phyloP scores from a whole-genome alignment of 2,888 invertebrate species.

The Nymphalis c-album region DNA sequence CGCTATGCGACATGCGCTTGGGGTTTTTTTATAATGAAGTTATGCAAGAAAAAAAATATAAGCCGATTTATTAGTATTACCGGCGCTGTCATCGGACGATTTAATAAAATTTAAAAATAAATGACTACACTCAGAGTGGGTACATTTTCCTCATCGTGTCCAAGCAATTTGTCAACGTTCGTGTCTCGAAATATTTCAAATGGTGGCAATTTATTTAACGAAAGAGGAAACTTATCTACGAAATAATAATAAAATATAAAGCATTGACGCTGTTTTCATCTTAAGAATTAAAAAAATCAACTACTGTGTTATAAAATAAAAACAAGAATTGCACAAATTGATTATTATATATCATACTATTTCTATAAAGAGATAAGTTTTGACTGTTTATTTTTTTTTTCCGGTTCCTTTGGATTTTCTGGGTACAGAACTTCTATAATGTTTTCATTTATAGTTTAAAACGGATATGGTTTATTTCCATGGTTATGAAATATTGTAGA shows the following conservation, averaged over 20 bases:
- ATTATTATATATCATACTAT: no score
- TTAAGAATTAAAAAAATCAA: no score
- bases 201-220: not conserved
- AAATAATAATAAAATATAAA: not conserved
- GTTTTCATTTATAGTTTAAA: no score
- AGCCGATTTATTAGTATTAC: slow-evolving; percentile 5
- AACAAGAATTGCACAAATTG: no score
- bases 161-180: slow-evolving; percentile 17
- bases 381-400: no score
- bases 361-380: no score
- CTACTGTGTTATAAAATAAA: no score
- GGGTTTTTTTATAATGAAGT: not conserved
- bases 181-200: not conserved
- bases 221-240: not conserved
- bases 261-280: not conserved
- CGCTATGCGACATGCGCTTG: no score
- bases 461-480: no score
- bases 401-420: no score
- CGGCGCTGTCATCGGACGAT: slow-evolving; percentile 14
- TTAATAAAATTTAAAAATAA: slow-evolving; percentile 23
- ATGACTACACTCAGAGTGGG: slow-evolving; percentile 7
- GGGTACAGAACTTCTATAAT: no score
- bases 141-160: slow-evolving; percentile 11
- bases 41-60: slow-evolving; percentile 1
- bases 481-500: no score